Evolutionary conservation across 92 coral and sea anemone genomes (phyloP), one percentile per base, ranked within the genome.

Genomic region (Pocillopora meandrina): DNA sequence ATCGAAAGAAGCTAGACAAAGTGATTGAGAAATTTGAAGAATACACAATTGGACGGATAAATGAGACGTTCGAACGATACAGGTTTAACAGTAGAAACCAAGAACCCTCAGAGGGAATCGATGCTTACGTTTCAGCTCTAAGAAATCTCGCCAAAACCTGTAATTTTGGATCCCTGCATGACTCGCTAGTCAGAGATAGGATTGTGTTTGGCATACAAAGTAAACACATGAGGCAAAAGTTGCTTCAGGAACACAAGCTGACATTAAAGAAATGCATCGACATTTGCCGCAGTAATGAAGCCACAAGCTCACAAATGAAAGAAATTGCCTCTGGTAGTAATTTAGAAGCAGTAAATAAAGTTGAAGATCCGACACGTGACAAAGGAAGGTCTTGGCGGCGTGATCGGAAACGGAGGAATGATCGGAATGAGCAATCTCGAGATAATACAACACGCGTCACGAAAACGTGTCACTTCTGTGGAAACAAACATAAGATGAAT

Each of bases 61-160:
- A 81, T 76, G 81, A 87, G 71, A 87, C 86, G 52, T 80, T 71
- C 31, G 86, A 87, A 42, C 80, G 86, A 11, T 80, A 69, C 19
- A 42, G 26, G 49, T 87, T 87, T 36, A 82, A 73, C 86, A 72
- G 80, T 13, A 82, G 86, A 82, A 33, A 72, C 65, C 86, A 72
- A 42, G 62, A n/a, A n/a, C n/a, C n/a, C n/a, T n/a, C n/a, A n/a
- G n/a, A n/a, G n/a, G n/a, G n/a, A n/a, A 80, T 86, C 15, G 86
- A 79, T 42, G 81, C 78, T 13, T 81, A 33, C 52, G 65, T 87
- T 12, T 17, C 80, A 17, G 74, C 34, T 4, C 80, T 86, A 49
- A 63, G 80, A 55, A 87, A 42, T 21, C 72, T 87, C 42, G 77
- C 90, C 17, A 64, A 87, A 42, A 73, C 84, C 10, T 87, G 90